Percentiles rank a stretch among this genome's conserved stretches.
Conservation (phyloP, 2,113 vertebrate species). For the Gambusia holbrooki region DNA sequence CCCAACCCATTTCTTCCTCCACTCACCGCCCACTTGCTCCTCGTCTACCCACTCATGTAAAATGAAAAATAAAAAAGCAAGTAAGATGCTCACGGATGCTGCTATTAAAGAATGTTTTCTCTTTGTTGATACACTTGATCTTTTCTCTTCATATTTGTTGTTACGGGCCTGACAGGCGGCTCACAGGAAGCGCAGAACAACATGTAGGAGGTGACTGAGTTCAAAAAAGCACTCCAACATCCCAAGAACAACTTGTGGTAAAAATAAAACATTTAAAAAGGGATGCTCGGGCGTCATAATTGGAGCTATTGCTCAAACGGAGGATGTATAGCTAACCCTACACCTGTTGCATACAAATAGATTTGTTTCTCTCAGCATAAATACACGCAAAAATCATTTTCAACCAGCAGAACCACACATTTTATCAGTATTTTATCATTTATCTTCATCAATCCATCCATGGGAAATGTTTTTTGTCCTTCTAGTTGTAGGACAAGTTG, state of each 20-base stretch:
- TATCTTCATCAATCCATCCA: too few relatives aligned
- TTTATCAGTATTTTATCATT: too few relatives aligned
- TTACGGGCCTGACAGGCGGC: slow-evolving; percentile 22
- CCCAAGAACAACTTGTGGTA: neutral
- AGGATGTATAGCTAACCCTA: neutral
- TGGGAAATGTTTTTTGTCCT: too few relatives aligned
- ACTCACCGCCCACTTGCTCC: slow-evolving; percentile 13
- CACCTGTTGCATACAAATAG: neutral
- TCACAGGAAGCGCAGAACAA: slow-evolving; percentile 19
- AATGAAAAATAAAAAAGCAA: slow-evolving; percentile 19
- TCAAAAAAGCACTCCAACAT: slow-evolving; percentile 9
- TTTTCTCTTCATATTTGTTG: slow-evolving; percentile 14
- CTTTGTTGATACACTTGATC: slow-evolving; percentile 33
- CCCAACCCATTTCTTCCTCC: neutral
- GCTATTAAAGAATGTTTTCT: slow-evolving; percentile 28
- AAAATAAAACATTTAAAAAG: slow-evolving; percentile 8
- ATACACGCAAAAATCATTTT: neutral
- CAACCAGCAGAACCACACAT: too few relatives aligned
- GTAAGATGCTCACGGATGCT: slow-evolving; percentile 34
- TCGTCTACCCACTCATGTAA: slow-evolving; percentile 30
- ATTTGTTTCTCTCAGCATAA: neutral
- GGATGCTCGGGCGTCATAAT: neutral
- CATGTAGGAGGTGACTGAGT: slow-evolving; percentile 12
- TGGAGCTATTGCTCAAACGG: neutral
- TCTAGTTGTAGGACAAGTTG: too few relatives aligned